Percentiles rank a stretch among this genome's conserved stretches.
Conservation (phyloP, 1,140 invertebrate genomes). For the Drosophila sechellia region DNA sequence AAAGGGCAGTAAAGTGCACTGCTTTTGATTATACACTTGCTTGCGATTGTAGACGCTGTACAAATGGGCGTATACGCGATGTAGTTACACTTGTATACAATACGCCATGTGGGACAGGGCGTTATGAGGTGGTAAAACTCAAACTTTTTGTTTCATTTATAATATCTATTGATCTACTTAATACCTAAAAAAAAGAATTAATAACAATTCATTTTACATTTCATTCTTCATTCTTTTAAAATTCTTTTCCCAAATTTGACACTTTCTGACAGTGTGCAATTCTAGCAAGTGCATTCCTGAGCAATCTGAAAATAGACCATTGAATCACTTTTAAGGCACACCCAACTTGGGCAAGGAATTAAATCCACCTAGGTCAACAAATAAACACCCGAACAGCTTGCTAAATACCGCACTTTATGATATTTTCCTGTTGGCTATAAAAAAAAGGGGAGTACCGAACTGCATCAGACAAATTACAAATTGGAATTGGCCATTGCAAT, state of each 20-base stretch:
- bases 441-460: constrained; percentile 22
- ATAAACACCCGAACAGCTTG: constrained; percentile 8
- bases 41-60: not conserved
- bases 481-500: constrained; percentile 59
- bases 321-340: constrained; percentile 5
- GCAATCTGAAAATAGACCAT: not conserved
- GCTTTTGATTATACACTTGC: constrained; percentile 22
- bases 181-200: too few relatives aligned
- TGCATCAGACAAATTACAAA: constrained; percentile 48
- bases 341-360: not conserved
- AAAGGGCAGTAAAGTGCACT: constrained; percentile 52
- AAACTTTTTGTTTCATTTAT: not conserved
- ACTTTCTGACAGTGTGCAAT: too few relatives aligned
- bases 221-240: too few relatives aligned
- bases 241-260: too few relatives aligned
- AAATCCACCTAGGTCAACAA: not conserved
- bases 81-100: constrained; percentile 20
- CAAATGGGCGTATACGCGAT: constrained; percentile 55
- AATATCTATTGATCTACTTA: not conserved
- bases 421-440: constrained; percentile 41
- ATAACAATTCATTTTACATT: too few relatives aligned
- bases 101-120: constrained; percentile 46
- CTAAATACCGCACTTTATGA: constrained; percentile 18
- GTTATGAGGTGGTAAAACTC: not conserved
- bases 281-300: not conserved